A percentile compares a stretch with the other conserved stretches of the same genome.
phyloP scores from a whole-genome alignment of 2,888 invertebrate genomes.

The Euphydryas editha region DNA sequence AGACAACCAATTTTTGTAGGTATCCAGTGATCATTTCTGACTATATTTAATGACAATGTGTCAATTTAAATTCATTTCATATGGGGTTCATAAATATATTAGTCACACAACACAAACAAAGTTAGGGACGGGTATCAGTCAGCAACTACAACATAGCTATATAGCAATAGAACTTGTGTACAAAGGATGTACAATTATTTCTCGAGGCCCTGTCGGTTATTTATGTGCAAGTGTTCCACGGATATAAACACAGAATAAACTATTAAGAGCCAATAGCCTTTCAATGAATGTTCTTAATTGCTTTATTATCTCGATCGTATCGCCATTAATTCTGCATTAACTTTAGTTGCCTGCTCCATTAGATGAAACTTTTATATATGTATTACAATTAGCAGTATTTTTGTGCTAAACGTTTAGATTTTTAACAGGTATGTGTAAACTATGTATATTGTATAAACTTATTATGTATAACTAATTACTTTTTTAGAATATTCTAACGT shows the following conservation, averaged over 20 bases:
- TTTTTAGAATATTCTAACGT: too few species aligned
- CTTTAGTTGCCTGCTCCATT: constrained; percentile 30
- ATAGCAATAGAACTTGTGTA: constrained; percentile 19
- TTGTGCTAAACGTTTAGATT: background rate
- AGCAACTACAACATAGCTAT: background rate
- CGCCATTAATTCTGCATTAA: constrained; percentile 35
- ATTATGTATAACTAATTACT: too few species aligned
- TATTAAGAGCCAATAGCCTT: constrained; percentile 38
- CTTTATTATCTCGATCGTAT: constrained; percentile 35
- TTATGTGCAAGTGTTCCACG: constrained; percentile 34
- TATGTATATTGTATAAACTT: too few species aligned
- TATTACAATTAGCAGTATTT: constrained; percentile 12
- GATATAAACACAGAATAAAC: constrained; percentile 36
- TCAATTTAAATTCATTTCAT: background rate
- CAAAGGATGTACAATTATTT: constrained; percentile 35
- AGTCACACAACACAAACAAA: background rate
- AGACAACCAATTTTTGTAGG: background rate
- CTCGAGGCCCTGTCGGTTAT: constrained; percentile 33
- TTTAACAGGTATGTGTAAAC: too few species aligned
- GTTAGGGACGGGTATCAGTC: too few species aligned
- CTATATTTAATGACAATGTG: background rate
- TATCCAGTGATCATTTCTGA: background rate
- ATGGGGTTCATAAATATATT: background rate
- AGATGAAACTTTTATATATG: constrained; percentile 12
- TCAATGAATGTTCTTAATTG: constrained; percentile 38